Base-by-base conservation (phyloP, 2,888 invertebrate species). In the Pandemis heparana region DNA sequence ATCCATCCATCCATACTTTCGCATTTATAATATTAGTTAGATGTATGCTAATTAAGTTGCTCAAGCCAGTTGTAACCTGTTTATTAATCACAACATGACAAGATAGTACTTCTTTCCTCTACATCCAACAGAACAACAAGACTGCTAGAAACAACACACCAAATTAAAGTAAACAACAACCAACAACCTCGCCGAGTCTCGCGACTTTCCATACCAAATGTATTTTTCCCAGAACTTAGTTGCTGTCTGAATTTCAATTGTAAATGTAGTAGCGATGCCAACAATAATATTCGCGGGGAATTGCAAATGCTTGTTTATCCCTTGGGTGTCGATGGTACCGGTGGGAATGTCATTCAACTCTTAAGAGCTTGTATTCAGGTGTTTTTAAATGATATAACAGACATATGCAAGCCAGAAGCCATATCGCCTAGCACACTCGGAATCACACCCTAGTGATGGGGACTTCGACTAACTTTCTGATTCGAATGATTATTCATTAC, bases 161-260 rank as follows among this genome's bases (percentile, higher is more conserved):
- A 46, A 18, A 53, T 18, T 18, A 18, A 53, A 18, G 1, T 53
- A 18, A 53, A 53, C 18, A 53, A 8, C 53, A 53, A n/a, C 53
- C 53, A 51, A 53, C 53, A 18, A 53, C 18, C 8, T 18, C 53
- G 18, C 53, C 9, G 53, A 8, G 8, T 9, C 9, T 62, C 38
- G 53, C 18, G 59, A 64, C 59, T 68, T 62, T 38, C 56, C 59
- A 46, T 73, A 56, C 68, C 39, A 59, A 73, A 68, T 63, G 23
- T 73, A 69, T 64, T 73, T 69, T 72, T 62, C 67, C 38, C 68
- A 43, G 39, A 41, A 59, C 68, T 48, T 32, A 32, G 23, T 32
- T 59, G 72, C 46, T 56, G 41, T 63, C 63, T 59, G 46, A 59
- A 73, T 73, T 73, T 73, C 63, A 59, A 63, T 73, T 73, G 73